Evolutionary conservation across 2,888 invertebrate genomes (phyloP), one percentile per base, ranked within the genome.

Genomic region (Callinectes sapidus): DNA sequence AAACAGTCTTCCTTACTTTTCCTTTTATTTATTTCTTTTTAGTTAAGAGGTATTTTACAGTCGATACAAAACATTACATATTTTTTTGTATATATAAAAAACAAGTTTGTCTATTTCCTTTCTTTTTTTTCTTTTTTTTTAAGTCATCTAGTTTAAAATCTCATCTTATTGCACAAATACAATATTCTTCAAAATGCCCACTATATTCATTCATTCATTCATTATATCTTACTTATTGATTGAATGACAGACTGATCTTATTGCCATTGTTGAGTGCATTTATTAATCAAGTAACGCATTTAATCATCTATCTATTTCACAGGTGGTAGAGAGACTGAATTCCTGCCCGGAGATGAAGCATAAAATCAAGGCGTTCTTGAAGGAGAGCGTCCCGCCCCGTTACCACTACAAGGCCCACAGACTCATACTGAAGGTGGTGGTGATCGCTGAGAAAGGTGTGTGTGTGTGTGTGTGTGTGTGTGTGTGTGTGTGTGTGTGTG

Each of bases 361-460:
- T 6, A 90, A 91, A 86, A 92, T 81, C 66, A 77, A 91, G 42
- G 92, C 71, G 95, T 95, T 94, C 95, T 95, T 92, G 95, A 95
- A 95, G 95, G 93, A 95, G 86, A 90, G 89, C 42, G 54, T 81
- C 28, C 85, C 91, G 16, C 61, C 71, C 14, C 54, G 81, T 77
- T 55, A 90, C 91, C 71, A 90, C 90, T 89, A 77, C 92, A 85
- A 61, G 91, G 23, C 48, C 61, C 54, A 90, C 61, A 18, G 87
- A 39, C 32, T 92, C 85, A 14, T 92, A 23, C 39, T 91, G 39
- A 42, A 91, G 2, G 48, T 91, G 61, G 42, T 89, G 13, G 66
- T 89, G 16, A 91, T 91, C 35, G 81, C 91, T 16, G 88, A 55
- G 61, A 23, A 55, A 87, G 89, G 87, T 89, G 42, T 61, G 61